phyloP scores from a whole-genome alignment of 2,113 vertebrate genomes.

The Butorides virescens region DNA sequence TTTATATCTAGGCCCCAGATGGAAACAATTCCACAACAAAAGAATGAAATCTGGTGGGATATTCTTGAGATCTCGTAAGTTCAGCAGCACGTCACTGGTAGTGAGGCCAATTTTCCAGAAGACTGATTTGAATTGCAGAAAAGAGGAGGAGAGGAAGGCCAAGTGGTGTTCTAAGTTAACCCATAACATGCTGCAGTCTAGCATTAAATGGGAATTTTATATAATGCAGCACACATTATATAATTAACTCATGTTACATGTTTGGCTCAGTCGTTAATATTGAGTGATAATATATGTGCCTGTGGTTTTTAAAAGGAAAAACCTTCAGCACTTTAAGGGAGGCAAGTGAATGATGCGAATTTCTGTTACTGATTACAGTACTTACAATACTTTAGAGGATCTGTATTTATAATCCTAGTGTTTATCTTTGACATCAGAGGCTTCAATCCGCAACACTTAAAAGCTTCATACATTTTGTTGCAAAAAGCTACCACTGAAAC shows the following conservation, averaged over 20 bases:
- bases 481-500: not conserved
- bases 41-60: constrained; percentile 75
- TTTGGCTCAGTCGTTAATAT: constrained; percentile 7
- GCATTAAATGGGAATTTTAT: not conserved
- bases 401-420: not conserved
- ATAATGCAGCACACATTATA: not conserved
- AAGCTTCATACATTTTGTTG: constrained; percentile 34
- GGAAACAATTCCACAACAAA: constrained; percentile 76
- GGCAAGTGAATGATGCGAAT: not conserved
- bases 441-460: constrained; percentile 2
- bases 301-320: constrained; percentile 32
- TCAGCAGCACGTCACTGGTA: constrained; percentile 66
- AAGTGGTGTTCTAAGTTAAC: constrained; percentile 65
- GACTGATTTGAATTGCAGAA: constrained; percentile 78
- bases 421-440: constrained; percentile 28
- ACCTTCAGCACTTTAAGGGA: constrained; percentile 12
- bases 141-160: constrained; percentile 2
- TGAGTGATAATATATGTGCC: not conserved
- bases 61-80: constrained; percentile 74
- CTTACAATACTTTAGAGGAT: constrained; percentile 8
- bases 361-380: constrained; percentile 28
- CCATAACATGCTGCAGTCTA: constrained; percentile 19
- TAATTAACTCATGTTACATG: not conserved
- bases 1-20: constrained; percentile 68
- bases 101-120: constrained; percentile 73